These are phyloP conservation scores for Corythoichthys intestinalis DNA, from an alignment of 2,113 vertebrate species.

Conservation along the genomic window DNA sequence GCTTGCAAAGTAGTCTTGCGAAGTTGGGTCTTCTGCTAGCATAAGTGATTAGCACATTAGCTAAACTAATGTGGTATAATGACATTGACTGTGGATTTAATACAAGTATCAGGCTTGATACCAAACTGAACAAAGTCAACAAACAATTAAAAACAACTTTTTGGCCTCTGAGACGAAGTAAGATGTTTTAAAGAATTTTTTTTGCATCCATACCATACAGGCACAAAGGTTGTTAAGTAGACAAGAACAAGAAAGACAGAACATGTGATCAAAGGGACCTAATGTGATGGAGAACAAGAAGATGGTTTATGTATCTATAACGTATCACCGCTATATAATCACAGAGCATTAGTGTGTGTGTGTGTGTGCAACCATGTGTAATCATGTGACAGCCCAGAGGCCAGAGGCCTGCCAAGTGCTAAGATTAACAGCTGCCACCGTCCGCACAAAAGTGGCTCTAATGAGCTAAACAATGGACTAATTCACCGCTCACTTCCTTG, in stretches of 20 bases:
- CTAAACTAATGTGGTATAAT: too few relatives aligned
- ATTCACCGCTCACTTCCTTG: constrained; percentile 58
- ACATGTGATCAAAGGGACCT: constrained; percentile 15
- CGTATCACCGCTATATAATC: constrained; percentile 37
- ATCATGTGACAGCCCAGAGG: constrained; percentile 38
- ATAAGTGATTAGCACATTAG: too few relatives aligned
- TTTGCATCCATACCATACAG: too few relatives aligned
- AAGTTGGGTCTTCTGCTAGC: too few relatives aligned
- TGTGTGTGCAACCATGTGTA: neutral
- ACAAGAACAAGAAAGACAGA: constrained; percentile 6
- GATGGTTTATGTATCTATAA: constrained; percentile 34
- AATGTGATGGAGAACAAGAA: constrained; percentile 37
- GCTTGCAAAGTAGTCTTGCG: too few relatives aligned
- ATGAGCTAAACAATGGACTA: constrained; percentile 63
- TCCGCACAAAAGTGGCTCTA: constrained; percentile 64
- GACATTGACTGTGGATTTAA: too few relatives aligned
- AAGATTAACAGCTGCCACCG: constrained; percentile 69
- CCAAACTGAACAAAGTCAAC: too few relatives aligned
- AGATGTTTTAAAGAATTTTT: too few relatives aligned
- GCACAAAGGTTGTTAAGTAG: too few relatives aligned
- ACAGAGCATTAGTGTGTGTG: neutral
- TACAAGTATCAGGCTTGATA: too few relatives aligned
- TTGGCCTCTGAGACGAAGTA: too few relatives aligned
- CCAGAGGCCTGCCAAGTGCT: constrained; percentile 40
- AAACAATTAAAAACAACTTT: too few relatives aligned